Evolutionary conservation across 2,888 invertebrate species (phyloP).

Genomic region (Trisateles emortualis): DNA sequence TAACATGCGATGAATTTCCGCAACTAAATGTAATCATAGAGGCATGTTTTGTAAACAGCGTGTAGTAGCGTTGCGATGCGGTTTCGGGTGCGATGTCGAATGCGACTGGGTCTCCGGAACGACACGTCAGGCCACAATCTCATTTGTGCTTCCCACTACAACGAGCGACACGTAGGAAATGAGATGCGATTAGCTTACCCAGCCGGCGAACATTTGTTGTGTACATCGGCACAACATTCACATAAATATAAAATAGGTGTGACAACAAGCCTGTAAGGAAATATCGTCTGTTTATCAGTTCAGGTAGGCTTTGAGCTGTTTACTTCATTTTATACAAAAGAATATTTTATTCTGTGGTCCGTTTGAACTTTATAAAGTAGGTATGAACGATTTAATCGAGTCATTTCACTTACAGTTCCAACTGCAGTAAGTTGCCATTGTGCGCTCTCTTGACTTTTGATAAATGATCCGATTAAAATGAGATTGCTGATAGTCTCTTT

Average conservation of each 20-base stretch:
- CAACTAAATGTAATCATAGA: slow-evolving; percentile 22
- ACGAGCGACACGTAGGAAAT: slow-evolving; percentile 76
- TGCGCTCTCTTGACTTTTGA: slow-evolving; percentile 44
- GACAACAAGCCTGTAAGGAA: slow-evolving; percentile 41
- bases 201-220: slow-evolving; percentile 55
- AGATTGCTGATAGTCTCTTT: slow-evolving; percentile 46
- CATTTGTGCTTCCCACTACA: slow-evolving; percentile 75
- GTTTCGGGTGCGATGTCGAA: slow-evolving; percentile 60
- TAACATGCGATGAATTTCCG: slow-evolving; percentile 8
- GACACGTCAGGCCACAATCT: slow-evolving; percentile 75
- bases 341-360: neutral
- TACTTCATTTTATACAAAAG: slow-evolving; percentile 14
- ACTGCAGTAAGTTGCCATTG: slow-evolving; percentile 46
- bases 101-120: slow-evolving; percentile 67
- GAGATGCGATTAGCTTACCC: slow-evolving; percentile 76
- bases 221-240: slow-evolving; percentile 46
- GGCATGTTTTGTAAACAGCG: slow-evolving; percentile 45
- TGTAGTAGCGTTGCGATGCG: slow-evolving; percentile 44
- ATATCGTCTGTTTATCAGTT: slow-evolving; percentile 45
- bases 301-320: slow-evolving; percentile 19
- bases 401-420: slow-evolving; percentile 41
- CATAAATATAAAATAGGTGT: slow-evolving; percentile 48
- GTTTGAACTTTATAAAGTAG: slow-evolving; percentile 39
- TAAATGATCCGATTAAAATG: slow-evolving; percentile 50
- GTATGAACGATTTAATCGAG: slow-evolving; percentile 43